Conservation (phyloP, 2,888 invertebrate species). For the Tortrix viridana region DNA sequence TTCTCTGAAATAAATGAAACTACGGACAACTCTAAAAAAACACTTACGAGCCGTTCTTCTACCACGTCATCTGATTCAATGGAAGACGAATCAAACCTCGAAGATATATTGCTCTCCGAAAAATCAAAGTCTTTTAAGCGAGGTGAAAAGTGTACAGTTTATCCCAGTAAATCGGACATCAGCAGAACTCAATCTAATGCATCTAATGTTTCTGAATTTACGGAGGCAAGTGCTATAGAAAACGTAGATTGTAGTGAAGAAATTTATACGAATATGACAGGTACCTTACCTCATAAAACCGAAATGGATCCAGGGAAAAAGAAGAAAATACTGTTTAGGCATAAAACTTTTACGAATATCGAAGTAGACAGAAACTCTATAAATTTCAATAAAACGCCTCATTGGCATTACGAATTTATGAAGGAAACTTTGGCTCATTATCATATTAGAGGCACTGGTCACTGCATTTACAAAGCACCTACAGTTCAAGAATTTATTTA, state of each 20-base stretch:
- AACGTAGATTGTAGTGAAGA: constrained; percentile 76
- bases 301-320: constrained; percentile 53
- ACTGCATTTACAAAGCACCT: constrained; percentile 76
- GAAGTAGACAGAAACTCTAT: constrained; percentile 72
- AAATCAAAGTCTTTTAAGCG: constrained; percentile 78
- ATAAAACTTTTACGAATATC: constrained; percentile 79
- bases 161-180: constrained; percentile 56
- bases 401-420: constrained; percentile 65
- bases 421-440: constrained; percentile 75
- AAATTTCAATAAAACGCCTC: constrained; percentile 61
- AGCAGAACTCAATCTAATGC: constrained; percentile 65
- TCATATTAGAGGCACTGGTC: constrained; percentile 78
- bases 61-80: constrained; percentile 75
- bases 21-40: constrained; percentile 41
- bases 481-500: constrained; percentile 75
- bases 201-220: constrained; percentile 67
- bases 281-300: constrained; percentile 73
- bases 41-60: constrained; percentile 64
- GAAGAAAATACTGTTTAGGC: constrained; percentile 73
- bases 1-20: neutral
- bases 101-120: constrained; percentile 75
- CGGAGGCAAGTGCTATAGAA: constrained; percentile 77
- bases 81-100: constrained; percentile 76
- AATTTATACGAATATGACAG: constrained; percentile 72
- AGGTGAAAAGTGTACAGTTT: constrained; percentile 51